Conservation (phyloP, 2,113 vertebrate genomes). For the Colaptes auratus region DNA sequence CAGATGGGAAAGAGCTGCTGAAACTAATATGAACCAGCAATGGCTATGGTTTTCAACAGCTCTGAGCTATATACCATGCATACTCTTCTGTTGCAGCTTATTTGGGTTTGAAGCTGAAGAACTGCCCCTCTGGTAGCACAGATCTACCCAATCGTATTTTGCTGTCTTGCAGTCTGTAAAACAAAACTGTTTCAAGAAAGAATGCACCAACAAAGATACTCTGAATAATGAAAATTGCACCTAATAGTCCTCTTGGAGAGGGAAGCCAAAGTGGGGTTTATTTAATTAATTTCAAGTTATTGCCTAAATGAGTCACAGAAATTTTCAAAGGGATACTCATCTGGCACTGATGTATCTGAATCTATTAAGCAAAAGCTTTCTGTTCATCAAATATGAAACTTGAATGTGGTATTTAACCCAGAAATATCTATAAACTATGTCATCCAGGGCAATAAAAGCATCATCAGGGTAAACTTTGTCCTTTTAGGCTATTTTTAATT, state of each 20-base stretch:
- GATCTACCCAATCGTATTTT: not conserved
- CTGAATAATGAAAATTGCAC: not conserved
- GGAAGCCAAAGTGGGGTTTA: not conserved
- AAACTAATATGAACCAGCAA: conserved; percentile 18
- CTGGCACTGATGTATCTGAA: not conserved
- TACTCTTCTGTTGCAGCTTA: not conserved
- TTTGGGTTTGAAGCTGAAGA: not conserved
- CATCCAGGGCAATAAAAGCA: not conserved
- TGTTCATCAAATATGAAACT: not conserved
- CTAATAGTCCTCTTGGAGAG: not conserved
- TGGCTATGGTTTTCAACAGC: not conserved
- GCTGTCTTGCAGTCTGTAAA: not conserved
- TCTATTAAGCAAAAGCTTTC: not conserved
- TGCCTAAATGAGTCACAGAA: conserved; percentile 14
- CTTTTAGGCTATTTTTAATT: not conserved
- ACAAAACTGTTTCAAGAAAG: not conserved
- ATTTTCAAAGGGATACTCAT: conserved; percentile 1
- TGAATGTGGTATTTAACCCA: not conserved
- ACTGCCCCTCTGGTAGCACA: not conserved
- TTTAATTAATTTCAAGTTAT: conserved; percentile 28
- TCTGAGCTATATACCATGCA: not conserved
- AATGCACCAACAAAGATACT: not conserved
- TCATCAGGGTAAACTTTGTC: not conserved
- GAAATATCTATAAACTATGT: not conserved
- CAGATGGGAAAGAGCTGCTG: conserved; percentile 5